Evolutionary conservation across 2,797 vertebrate genomes (phyloP).

Genomic region (Manis pentadactyla): DNA sequence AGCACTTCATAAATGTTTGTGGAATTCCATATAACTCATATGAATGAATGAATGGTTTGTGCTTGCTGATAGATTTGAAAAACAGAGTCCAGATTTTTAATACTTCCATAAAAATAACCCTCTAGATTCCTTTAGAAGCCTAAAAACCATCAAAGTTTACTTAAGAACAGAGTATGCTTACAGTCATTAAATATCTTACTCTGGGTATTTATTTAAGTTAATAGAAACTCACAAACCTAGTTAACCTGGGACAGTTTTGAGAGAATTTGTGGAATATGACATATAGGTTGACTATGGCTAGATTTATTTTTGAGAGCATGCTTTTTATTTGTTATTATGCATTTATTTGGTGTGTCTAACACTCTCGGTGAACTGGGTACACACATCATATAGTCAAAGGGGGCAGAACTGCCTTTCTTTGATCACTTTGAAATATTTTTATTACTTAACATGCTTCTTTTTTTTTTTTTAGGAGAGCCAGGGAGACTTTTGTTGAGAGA

Average conservation of each 20-base stretch:
- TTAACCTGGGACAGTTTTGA: neutral
- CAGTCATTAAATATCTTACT: conserved; percentile 7
- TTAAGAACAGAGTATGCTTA: neutral
- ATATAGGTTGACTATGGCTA: neutral
- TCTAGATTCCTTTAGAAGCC: neutral
- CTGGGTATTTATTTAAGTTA: conserved; percentile 21
- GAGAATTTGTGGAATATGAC: neutral
- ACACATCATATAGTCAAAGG: neutral
- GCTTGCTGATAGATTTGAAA: conserved; percentile 1
- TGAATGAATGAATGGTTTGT: neutral
- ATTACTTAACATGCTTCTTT: neutral
- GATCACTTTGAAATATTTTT: conserved; percentile 20
- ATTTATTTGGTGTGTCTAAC: neutral
- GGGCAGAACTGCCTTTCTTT: neutral
- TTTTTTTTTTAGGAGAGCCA: too few species aligned
- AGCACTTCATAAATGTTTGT: neutral
- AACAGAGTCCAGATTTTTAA: neutral
- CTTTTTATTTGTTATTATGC: neutral
- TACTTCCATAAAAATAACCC: neutral
- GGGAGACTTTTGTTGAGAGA: too few species aligned
- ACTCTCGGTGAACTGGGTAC: neutral
- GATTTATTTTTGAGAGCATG: neutral
- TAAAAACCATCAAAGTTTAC: neutral
- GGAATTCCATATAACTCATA: neutral
- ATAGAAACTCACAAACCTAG: neutral